phyloP scores from a whole-genome alignment of 2,888 invertebrate species.

The Stictocephala bisonia region DNA sequence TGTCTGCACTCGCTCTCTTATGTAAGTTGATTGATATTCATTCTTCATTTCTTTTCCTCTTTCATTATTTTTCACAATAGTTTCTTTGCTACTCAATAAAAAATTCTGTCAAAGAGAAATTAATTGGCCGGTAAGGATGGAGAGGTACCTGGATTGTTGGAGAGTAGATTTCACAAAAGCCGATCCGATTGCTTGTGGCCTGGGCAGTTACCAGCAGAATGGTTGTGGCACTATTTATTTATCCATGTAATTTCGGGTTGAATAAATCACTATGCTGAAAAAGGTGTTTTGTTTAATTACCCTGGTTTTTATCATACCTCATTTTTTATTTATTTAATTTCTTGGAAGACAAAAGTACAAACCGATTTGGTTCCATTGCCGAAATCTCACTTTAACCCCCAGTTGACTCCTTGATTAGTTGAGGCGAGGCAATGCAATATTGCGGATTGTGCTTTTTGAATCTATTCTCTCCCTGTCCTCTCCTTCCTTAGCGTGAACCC shows the following conservation, averaged over 20 bases:
- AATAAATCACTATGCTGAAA: constrained; percentile 24
- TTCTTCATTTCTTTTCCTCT: constrained; percentile 26
- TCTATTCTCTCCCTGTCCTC: constrained; percentile 6
- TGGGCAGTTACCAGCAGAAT: constrained; percentile 3
- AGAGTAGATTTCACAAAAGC: constrained; percentile 7
- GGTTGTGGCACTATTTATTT: constrained; percentile 39
- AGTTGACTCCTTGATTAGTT: too few relatives aligned
- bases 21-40: constrained; percentile 29
- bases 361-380: too few relatives aligned
- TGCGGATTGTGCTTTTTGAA: constrained; percentile 8
- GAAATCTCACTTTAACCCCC: too few relatives aligned
- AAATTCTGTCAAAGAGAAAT: constrained; percentile 40
- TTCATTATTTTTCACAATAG: constrained; percentile 10
- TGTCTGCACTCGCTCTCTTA: not conserved
- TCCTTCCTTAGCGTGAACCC: not conserved
- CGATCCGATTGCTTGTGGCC: not conserved
- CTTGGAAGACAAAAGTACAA: too few relatives aligned
- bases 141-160: constrained; percentile 29
- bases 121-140: constrained; percentile 23
- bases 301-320: too few relatives aligned
- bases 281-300: constrained; percentile 5
- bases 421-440: not conserved
- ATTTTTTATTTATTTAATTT: too few relatives aligned
- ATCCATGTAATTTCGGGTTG: constrained; percentile 21
- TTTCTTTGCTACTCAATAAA: not conserved